Conservation (phyloP, 2,797 vertebrate species). For the Pseudochaenichthys georgianus region DNA sequence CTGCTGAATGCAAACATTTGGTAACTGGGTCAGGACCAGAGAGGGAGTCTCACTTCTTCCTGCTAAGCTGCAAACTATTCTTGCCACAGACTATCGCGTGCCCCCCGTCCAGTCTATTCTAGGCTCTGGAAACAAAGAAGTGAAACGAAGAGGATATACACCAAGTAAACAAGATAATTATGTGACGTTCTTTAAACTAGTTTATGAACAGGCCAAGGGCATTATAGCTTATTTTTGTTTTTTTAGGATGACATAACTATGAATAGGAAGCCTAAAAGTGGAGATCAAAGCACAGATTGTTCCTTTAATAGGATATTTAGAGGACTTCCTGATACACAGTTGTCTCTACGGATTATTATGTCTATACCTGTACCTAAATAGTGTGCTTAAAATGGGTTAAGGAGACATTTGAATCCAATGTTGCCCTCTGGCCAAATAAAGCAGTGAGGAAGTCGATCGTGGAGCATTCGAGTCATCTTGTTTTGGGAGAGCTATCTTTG, state of each 20-base stretch:
- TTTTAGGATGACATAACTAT: conserved; percentile 31
- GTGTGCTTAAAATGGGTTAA: not conserved
- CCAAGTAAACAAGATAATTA: conserved; percentile 70
- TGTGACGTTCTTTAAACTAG: conserved; percentile 42
- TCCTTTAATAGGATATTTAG: conserved; percentile 21
- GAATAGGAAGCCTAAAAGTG: not conserved
- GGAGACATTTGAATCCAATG: not conserved
- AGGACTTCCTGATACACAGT: conserved; percentile 2
- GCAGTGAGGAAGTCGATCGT: conserved; percentile 46
- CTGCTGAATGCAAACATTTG: conserved; percentile 77
- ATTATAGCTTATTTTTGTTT: conserved; percentile 17
- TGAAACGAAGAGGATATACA: conserved; percentile 67
- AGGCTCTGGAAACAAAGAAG: conserved; percentile 45
- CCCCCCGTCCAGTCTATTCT: conserved; percentile 69
- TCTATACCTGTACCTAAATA: not conserved
- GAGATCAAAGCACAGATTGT: conserved; percentile 22
- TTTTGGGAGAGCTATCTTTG: conserved; percentile 79
- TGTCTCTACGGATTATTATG: not conserved
- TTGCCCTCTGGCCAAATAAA: conserved; percentile 44
- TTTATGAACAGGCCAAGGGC: conserved; percentile 25
- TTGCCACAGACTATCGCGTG: conserved; percentile 70
- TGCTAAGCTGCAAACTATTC: conserved; percentile 81
- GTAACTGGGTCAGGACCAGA: conserved; percentile 81
- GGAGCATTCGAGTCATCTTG: conserved; percentile 66
- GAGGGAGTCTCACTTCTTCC: conserved; percentile 74